Evolutionary conservation across 2,797 vertebrate species (phyloP), one percentile per base, ranked within the genome.

Genomic region (Lithobates pipiens): DNA sequence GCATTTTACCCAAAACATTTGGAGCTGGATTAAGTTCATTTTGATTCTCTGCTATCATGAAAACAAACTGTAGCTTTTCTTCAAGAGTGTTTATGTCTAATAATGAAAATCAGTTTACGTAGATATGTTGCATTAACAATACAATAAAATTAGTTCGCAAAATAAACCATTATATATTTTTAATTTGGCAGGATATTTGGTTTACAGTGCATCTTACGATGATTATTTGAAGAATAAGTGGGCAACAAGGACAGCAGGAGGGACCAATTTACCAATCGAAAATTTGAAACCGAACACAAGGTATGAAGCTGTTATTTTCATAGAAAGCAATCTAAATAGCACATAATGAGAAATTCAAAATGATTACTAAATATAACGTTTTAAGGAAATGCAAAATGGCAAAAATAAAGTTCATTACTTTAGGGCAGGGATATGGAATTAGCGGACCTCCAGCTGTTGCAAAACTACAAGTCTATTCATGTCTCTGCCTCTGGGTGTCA

Each of bases 251-350:
- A 72, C 92, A 34, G 94, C 97, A 13, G 94, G 90, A 0, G 95
- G 95, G 80, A 97, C 96, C 29, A 97, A 98, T 86, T 91, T 99
- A 88, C 92, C 98, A n/a, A 94, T 99, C 89, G 98, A 99, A 94
- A 99, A 99, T 86, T 95, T 99, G 91, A 99, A 99, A 88, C 98
- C 98, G 80, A 99, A 99, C 89, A 98, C 98, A 25, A 97, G 98
- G 98, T 99, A 93, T 21, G 34, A 57, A 15, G 15, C 6, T 54
- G 42, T 4, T 80, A 61, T 23, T 57, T 57, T 57, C 36, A 39
- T 39, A 39, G 36, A 39, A 39, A 8, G 7, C 36, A 39, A 34
- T 34, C 34, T 34, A 34, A 34, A 34, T 39, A 39, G 36, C 6
- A 39, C 36, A 39, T 39, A 39, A 8, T 39, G 3, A 39, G 36